Evolutionary conservation across 2,797 vertebrate species (phyloP).

Genomic region (Prunella strophiata): DNA sequence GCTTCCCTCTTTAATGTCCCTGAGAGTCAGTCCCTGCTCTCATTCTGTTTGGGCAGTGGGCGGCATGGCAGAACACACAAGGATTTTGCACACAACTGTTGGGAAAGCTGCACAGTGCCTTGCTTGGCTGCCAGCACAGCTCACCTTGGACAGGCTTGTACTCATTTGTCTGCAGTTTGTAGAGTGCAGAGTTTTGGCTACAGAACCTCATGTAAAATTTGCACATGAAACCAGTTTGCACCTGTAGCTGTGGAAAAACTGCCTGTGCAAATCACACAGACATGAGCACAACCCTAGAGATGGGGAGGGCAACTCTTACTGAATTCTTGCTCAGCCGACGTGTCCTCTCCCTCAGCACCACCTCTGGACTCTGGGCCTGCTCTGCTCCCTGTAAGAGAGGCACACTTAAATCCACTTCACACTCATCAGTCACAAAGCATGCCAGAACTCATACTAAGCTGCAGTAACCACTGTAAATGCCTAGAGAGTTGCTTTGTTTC

Average conservation of each 20-base stretch:
- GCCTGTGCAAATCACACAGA: neutral
- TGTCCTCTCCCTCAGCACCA: constrained; percentile 43
- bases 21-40: neutral
- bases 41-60: neutral
- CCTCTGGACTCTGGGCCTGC: constrained; percentile 50
- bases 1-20: neutral
- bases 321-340: constrained; percentile 45
- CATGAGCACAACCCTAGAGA: neutral
- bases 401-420: neutral
- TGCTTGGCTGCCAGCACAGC: neutral
- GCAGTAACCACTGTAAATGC: neutral
- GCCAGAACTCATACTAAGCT: neutral
- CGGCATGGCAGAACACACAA: neutral
- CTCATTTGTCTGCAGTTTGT: neutral
- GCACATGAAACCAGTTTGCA: neutral
- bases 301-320: constrained; percentile 26
- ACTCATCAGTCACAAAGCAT: neutral
- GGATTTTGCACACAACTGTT: neutral
- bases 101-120: neutral
- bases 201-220: neutral
- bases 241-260: neutral
- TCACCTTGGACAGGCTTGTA: neutral
- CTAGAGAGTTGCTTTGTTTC: neutral
- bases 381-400: constrained; percentile 58
- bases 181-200: neutral